A percentile compares a stretch with the other conserved stretches of the same genome.
Conservation (phyloP, 53 echinoderm and acorn worm genomes). For the Antedon mediterranea region DNA sequence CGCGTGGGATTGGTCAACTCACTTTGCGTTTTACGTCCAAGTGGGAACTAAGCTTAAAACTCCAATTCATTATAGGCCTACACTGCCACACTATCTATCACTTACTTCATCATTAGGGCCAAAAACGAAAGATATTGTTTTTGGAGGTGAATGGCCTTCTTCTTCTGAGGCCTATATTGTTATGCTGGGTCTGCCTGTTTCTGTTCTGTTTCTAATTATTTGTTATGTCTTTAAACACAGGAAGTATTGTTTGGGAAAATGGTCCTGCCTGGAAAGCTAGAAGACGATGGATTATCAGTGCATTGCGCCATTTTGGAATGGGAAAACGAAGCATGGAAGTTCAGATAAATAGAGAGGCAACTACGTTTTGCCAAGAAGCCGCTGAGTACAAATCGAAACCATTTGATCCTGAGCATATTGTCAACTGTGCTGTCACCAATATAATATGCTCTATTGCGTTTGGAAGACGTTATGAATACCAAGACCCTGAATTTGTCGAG, state of each 20-base stretch:
- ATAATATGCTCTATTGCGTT: constrained; percentile 32
- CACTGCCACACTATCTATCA: too few relatives aligned
- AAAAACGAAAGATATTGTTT: too few relatives aligned
- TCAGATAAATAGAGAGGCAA: constrained; percentile 21
- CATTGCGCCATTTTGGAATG: constrained; percentile 35
- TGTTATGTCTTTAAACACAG: background rate
- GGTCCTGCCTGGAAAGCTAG: constrained; percentile 13
- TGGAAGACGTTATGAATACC: constrained; percentile 31
- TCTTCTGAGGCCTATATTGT: too few relatives aligned
- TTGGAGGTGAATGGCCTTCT: too few relatives aligned
- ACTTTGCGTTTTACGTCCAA: too few relatives aligned
- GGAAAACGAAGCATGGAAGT: constrained; percentile 25
- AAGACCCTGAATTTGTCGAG: constrained; percentile 12
- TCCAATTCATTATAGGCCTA: too few relatives aligned
- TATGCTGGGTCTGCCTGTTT: too few relatives aligned
- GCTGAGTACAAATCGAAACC: constrained; percentile 3
- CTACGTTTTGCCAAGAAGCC: constrained; percentile 8
- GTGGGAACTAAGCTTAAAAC: too few relatives aligned
- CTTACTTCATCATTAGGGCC: too few relatives aligned
- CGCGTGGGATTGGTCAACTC: too few relatives aligned
- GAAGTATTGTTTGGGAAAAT: constrained; percentile 22
- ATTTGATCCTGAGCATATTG: constrained; percentile 13
- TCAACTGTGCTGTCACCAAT: constrained; percentile 25
- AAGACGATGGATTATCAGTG: constrained; percentile 12
- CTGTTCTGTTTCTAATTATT: too few relatives aligned